Conservation (phyloP, 1,140 invertebrate genomes). For the Lithobius niger region DNA sequence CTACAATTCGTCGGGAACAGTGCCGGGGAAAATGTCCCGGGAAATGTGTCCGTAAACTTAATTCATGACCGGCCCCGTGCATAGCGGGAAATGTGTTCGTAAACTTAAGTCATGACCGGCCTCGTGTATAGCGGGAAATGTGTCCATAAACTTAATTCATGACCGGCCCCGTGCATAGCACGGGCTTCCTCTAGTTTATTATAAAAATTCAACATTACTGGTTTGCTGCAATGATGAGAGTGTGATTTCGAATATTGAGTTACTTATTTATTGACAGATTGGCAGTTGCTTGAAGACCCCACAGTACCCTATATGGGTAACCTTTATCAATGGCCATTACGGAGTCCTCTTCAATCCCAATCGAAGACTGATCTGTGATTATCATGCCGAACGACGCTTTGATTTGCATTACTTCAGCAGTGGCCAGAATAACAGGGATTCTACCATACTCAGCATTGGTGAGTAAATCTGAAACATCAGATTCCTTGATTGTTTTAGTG, state of each 20-base stretch:
- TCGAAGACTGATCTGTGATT: constrained; percentile 60
- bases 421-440: constrained; percentile 45
- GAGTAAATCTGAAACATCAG: too few relatives aligned
- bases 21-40: too few relatives aligned
- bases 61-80: too few relatives aligned
- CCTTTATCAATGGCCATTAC: constrained; percentile 53
- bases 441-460: constrained; percentile 44
- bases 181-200: too few relatives aligned
- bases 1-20: too few relatives aligned
- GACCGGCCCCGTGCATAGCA: too few relatives aligned
- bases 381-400: constrained; percentile 63
- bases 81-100: constrained; percentile 22
- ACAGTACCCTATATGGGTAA: constrained; percentile 62
- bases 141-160: too few relatives aligned
- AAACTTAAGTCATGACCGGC: too few relatives aligned
- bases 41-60: too few relatives aligned
- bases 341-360: constrained; percentile 68
- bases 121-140: constrained; percentile 44
- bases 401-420: constrained; percentile 62
- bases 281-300: constrained; percentile 71
- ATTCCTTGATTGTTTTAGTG: too few relatives aligned
- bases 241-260: too few relatives aligned
- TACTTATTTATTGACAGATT: constrained; percentile 41
- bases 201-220: constrained; percentile 31
- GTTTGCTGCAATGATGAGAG: constrained; percentile 28